Evolutionary conservation across 1,140 invertebrate species (phyloP), one percentile per base, ranked within the genome.

Genomic region (Meloidogyne chitwoodi): DNA sequence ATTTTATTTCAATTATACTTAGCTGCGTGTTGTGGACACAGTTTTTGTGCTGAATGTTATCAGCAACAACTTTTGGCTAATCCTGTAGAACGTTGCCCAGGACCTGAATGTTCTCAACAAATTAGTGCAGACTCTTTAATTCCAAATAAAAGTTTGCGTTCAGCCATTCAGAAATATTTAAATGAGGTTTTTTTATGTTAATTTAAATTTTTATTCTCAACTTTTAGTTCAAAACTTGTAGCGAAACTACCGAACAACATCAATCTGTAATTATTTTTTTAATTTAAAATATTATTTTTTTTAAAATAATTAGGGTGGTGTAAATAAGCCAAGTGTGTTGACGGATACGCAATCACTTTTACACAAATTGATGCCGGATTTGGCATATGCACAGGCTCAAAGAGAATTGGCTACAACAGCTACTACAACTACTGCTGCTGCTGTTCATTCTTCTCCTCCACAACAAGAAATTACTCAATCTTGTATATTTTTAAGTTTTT

Each of bases 41-140:
- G 94, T 29, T 98, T 95, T 89, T 99, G 96, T 89, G 95, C 98
- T 90, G 95, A 98, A 89, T 98, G 95, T 93, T 91, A 79, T 24
- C 74, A 76, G n/a, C 68, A 75, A 27, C 44, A 64, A 26, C 26
- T 81, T 64, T 38, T 81, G 19, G 95, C 97, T 84, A 94, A 93
- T 0, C 94, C 96, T 83, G 93, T 95, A 74, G 93, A 95, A 80
- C 92, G 94, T 85, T 98, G 95, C 89, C 95, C 95, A 11, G 82
- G 82, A 24, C 65, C 61, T 26, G 92, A 93, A 84, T 98, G 95
- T 88, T 91, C 93, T 62, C 93, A 95, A 87, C 93, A 92, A 83
- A 93, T 96, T 68, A 94, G 93, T 0, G 94, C 95, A 0, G 93
- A 93, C 70, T 93, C 93, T 5, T 89, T 98, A 16, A 95, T 98